These are phyloP conservation scores for Threskiornis aethiopicus DNA, from an alignment of 2,797 vertebrate species.

Conservation along the genomic window DNA sequence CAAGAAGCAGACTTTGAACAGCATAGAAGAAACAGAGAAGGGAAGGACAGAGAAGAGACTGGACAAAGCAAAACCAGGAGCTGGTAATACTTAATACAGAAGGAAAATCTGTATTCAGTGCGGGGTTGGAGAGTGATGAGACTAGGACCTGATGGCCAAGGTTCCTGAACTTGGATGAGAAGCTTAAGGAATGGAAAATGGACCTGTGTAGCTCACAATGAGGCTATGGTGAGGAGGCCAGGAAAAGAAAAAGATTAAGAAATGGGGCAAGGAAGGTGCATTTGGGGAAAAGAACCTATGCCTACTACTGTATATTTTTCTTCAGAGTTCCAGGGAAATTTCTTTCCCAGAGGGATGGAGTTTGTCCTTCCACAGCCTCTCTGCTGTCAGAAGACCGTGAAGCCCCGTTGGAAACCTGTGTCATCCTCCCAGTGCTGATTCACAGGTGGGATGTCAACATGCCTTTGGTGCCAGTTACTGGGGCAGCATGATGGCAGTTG, in stretches of 20 bases:
- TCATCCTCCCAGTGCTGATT: background rate
- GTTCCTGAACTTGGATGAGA: background rate
- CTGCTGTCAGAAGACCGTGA: background rate
- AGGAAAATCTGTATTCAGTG: background rate
- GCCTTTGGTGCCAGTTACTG: background rate
- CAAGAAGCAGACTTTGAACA: background rate
- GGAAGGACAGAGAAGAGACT: background rate
- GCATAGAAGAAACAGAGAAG: background rate
- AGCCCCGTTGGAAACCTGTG: background rate
- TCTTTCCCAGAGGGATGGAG: background rate
- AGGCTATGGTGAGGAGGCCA: background rate
- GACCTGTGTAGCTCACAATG: background rate
- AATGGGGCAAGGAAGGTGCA: background rate
- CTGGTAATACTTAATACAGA: background rate
- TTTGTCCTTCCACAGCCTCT: background rate
- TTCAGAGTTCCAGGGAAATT: background rate
- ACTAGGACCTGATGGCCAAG: background rate
- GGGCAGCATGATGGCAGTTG: background rate
- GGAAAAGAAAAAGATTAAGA: background rate
- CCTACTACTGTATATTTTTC: background rate
- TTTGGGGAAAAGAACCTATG: background rate
- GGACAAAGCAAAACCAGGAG: background rate
- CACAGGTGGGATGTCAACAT: background rate
- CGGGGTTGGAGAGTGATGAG: background rate
- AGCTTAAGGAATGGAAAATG: background rate